These are phyloP conservation scores for Listronotus oregonensis DNA, from an alignment of 1,140 invertebrate species.

Conservation along the genomic window DNA sequence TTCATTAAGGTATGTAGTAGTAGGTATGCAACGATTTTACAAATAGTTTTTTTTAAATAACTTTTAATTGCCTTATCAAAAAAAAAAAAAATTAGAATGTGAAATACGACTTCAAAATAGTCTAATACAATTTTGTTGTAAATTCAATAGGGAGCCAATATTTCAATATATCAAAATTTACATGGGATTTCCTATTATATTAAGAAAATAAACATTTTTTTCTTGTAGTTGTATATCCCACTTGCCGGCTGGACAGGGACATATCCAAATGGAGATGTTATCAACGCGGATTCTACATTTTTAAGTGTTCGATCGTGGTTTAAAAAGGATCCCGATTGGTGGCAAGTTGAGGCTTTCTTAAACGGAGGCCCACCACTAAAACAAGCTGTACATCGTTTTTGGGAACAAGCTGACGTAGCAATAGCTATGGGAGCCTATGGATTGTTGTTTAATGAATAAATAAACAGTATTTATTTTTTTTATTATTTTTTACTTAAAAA, in stretches of 20 bases:
- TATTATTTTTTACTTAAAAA: no score
- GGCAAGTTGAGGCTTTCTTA: slow-evolving; percentile 25
- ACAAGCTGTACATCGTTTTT: slow-evolving; percentile 30
- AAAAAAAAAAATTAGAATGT: no score
- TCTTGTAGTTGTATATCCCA: slow-evolving; percentile 29
- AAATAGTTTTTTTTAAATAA: no score
- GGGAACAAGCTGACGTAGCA: slow-evolving; percentile 34
- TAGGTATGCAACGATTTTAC: no score
- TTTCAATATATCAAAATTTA: no score
- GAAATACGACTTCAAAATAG: no score
- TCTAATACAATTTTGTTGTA: no score
- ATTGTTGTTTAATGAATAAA: slow-evolving; percentile 34
- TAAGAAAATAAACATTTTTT: background rate
- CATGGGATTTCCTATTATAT: no score
- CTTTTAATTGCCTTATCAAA: no score
- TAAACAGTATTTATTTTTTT: slow-evolving; percentile 9
- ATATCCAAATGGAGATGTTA: slow-evolving; percentile 30
- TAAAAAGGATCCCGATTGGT: slow-evolving; percentile 35
- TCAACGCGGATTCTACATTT: slow-evolving; percentile 22
- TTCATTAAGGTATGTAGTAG: no score
- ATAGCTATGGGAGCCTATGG: slow-evolving; percentile 24
- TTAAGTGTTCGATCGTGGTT: slow-evolving; percentile 32
- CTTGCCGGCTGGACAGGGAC: slow-evolving; percentile 24
- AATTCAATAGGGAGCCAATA: no score
- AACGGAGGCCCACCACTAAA: slow-evolving; percentile 18